A percentile compares a stretch with the other conserved stretches of the same genome.
These are phyloP conservation scores for Lamellibrachia satsuma DNA, from an alignment of 2,888 invertebrate species.

Conservation along the genomic window DNA sequence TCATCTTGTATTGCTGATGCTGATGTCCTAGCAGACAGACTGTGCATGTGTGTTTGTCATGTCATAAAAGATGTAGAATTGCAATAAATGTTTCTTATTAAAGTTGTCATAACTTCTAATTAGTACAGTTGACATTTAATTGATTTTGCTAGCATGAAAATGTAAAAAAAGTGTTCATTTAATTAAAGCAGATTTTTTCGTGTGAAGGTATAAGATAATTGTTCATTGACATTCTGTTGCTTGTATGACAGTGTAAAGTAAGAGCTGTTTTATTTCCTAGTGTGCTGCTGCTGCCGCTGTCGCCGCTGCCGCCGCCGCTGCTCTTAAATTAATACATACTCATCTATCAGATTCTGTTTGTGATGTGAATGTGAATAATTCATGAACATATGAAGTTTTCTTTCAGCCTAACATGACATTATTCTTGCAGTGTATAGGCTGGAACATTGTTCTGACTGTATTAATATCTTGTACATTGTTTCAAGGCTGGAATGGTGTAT, in stretches of 20 bases:
- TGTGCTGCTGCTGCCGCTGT: neutral
- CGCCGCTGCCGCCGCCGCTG: neutral
- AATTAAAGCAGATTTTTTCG: neutral
- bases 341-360: neutral
- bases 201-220: neutral
- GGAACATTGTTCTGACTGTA: neutral
- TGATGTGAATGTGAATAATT: neutral
- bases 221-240: neutral
- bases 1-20: too few species aligned
- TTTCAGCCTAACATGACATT: neutral
- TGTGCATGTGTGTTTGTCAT: too few species aligned
- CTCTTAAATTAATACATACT: neutral
- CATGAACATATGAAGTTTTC: neutral
- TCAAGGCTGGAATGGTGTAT: neutral
- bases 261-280: neutral
- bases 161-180: neutral
- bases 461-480: neutral
- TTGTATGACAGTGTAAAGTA: neutral
- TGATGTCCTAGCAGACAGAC: too few species aligned
- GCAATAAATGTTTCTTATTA: too few species aligned
- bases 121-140: neutral
- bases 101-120: too few species aligned
- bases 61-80: too few species aligned
- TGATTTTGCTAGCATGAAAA: neutral
- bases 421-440: neutral